Base-by-base conservation (phyloP, 2,888 invertebrate species). In the Brassicogethes aeneus region DNA sequence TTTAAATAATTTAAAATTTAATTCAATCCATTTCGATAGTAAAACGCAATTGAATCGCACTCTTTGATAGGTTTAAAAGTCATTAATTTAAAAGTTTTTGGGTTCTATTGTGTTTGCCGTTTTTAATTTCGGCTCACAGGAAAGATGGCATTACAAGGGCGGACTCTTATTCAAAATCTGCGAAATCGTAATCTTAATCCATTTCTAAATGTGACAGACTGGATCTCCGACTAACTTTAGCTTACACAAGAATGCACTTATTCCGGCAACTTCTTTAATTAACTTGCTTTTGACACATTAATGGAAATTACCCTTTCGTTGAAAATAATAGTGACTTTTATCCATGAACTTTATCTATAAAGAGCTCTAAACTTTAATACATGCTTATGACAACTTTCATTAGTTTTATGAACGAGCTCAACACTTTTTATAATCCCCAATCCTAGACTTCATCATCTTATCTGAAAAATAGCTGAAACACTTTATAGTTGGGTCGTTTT, bases 171-270 rank as follows among this genome's bases (percentile, higher is more conserved):
- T 23, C 5, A 23, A 23, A 23, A 23, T 23, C 23, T 23, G 23
- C 23, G 10, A 23, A 23, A 7, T 37, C 37, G 14, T 14, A 12
- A 30, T 37, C 47, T 51, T 49, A 53, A 52, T 53, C 47, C 47
- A 36, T 47, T 41, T 44, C 23, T 47, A 56, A 60, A 58, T 57
- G 56, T 56, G 60, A 60, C 60, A 60, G 56, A 52, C 50, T 46
- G 45, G 55, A 55, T 57, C 52, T 54, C 50, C 50, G 51, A 50
- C 53, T 50, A 57, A 56, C 55, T 57, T 54, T 50, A 52, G 57
- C 59, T 65, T 64, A 66, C 66, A 66, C 62, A 63, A 61, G 62
- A 66, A 65, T 66, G 65, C 66, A 65, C 66, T 66, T 64, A 64
- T 64, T 64, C 60, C 53, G 58, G 62, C 61, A 65, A 66, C 62